Base-by-base conservation (phyloP, 2,888 invertebrate genomes). In the Geophilus truncorum region DNA sequence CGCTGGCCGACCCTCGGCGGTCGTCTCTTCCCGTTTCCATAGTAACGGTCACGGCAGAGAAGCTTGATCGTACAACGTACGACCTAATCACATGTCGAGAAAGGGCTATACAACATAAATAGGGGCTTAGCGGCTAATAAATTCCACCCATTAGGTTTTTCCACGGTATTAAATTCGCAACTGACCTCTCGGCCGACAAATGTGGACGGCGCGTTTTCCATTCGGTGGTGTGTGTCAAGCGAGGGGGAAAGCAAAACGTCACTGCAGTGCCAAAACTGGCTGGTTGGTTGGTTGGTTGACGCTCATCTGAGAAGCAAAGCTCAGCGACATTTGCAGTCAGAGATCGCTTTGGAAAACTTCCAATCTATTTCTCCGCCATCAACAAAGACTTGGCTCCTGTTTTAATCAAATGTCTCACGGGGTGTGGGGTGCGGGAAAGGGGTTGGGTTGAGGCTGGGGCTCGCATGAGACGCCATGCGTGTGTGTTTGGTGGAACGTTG, bases 271-370 rank as follows among this genome's bases (percentile, higher is more conserved):
- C 62, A 62, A 62, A 62, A 62, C 62, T 25, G 28, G 45, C 15
- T 18, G 32, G 45, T 45, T 45, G 45, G 25, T 25, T 25, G 28
- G 45, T 45, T 18, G 32, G 45, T 45, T 45, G 45, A 25, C 28
- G 62, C 62, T 62, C 62, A 62, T 62, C 62, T 62, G 62, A 62
- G 62, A 62, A 62, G 62, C 62, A 62, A 62, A 62, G 62, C 62
- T 62, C 62, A 62, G 62, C 62, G 62, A 62, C 62, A 62, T 62
- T 62, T 62, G 62, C 62, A 62, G 62, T 62, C 62, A 62, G 62
- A 62, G 62, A 62, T 62, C 62, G 62, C 62, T 62, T 62, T 62
- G 62, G 62, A 62, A 62, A 62, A 62, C 62, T 62, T 62, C 62
- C 62, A 62, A 62, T 62, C 62, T 62, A 62, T 62, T 62, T 62